A percentile compares a stretch with the other conserved stretches of the same genome.
Conservation (phyloP, 2,113 vertebrate genomes). For the Cololabis saira region DNA sequence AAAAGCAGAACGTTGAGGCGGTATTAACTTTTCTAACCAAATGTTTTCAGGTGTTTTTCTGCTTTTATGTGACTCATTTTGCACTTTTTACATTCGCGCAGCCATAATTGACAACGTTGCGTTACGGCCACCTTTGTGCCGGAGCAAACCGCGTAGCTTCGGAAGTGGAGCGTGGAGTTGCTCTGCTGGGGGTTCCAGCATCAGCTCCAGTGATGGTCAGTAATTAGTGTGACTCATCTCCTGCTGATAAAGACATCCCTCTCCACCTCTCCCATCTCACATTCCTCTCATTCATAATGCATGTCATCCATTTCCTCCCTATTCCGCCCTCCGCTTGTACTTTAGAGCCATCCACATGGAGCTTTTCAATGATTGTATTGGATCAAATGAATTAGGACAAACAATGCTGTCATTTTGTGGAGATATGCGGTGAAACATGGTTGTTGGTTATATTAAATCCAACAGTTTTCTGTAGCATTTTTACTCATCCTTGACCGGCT, state of each 20-base stretch:
- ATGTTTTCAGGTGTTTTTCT: background rate
- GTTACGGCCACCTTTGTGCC: background rate
- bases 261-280: conserved; percentile 63
- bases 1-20: no score
- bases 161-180: conserved; percentile 49
- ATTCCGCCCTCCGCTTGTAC: conserved; percentile 19
- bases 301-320: conserved; percentile 68
- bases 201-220: conserved; percentile 46
- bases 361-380: conserved; percentile 40
- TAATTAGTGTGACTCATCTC: conserved; percentile 67
- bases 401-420: conserved; percentile 2
- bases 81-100: background rate
- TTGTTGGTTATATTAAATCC: conserved; percentile 35
- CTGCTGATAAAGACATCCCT: conserved; percentile 50
- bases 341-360: conserved; percentile 40
- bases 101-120: background rate
- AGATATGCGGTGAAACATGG: conserved; percentile 27
- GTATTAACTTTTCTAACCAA: background rate
- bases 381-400: conserved; percentile 55
- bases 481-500: conserved; percentile 15
- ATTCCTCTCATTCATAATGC: conserved; percentile 79
- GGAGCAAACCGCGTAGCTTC: background rate
- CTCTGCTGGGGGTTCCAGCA: conserved; percentile 45
- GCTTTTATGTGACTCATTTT: background rate
- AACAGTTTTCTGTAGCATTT: conserved; percentile 34